phyloP scores from a whole-genome alignment of 2,888 invertebrate species.

The Notodonta dromedarius region DNA sequence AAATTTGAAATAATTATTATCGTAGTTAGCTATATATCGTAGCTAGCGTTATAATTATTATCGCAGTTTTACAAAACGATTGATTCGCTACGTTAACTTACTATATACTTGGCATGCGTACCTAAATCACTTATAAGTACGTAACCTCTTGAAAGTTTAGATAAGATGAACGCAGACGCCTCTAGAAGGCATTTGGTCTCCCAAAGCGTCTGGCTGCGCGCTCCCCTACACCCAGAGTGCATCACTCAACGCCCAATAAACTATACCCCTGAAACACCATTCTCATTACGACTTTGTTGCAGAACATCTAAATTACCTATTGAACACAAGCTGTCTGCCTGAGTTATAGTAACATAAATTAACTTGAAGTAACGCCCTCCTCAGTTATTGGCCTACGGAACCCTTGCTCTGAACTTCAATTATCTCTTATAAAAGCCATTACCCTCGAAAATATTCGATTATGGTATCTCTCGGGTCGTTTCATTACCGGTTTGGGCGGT shows the following conservation, averaged over 20 bases:
- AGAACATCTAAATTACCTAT: conserved; percentile 82
- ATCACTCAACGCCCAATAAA: conserved; percentile 60
- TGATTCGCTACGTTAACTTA: neutral
- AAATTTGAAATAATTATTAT: too few species aligned
- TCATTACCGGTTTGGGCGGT: conserved; percentile 54
- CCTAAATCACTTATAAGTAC: neutral
- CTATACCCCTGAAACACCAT: conserved; percentile 46
- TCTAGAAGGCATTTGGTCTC: conserved; percentile 19
- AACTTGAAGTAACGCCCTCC: conserved; percentile 67
- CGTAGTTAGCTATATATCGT: too few species aligned
- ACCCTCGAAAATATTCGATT: conserved; percentile 51
- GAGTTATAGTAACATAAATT: conserved; percentile 83
- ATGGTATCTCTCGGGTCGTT: conserved; percentile 47
- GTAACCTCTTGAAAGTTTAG: conserved; percentile 17
- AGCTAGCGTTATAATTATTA: too few species aligned
- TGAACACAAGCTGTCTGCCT: conserved; percentile 69
- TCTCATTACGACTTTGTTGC: conserved; percentile 82
- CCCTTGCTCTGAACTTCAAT: conserved; percentile 50
- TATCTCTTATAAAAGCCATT: conserved; percentile 52
- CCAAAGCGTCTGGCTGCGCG: conserved; percentile 16
- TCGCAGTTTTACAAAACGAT: neutral
- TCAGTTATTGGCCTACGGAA: conserved; percentile 57
- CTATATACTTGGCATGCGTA: neutral
- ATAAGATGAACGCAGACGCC: conserved; percentile 20
- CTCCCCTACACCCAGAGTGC: conserved; percentile 49